Conservation (phyloP, 1,140 invertebrate genomes). For the Episyrphus balteatus region DNA sequence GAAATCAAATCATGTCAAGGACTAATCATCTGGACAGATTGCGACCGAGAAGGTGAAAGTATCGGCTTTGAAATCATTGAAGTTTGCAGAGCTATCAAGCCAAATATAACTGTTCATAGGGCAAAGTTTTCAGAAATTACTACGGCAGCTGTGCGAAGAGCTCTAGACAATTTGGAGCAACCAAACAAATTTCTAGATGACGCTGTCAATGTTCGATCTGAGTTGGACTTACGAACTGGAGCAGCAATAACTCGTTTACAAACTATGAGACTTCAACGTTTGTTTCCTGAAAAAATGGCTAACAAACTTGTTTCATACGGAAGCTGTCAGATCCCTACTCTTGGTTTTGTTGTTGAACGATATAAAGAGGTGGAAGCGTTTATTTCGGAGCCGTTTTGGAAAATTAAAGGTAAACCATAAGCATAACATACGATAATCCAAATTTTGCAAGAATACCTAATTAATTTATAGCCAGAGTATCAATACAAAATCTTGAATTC, state of each 20-base stretch:
- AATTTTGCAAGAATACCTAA: no score
- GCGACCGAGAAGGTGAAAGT: constrained; percentile 99
- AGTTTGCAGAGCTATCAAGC: constrained; percentile 75
- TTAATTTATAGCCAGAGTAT: no score
- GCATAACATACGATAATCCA: neutral
- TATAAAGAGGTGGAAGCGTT: constrained; percentile 84
- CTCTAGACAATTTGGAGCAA: constrained; percentile 63
- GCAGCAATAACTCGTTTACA: constrained; percentile 98
- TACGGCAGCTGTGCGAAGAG: constrained; percentile 59
- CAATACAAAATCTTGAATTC: no score
- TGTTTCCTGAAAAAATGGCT: constrained; percentile 65
- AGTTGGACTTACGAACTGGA: constrained; percentile 92
- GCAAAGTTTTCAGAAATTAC: constrained; percentile 99
- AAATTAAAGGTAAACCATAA: constrained; percentile 66
- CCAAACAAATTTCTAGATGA: constrained; percentile 80
- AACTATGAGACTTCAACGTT: constrained; percentile 77
- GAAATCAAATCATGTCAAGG: constrained; percentile 57
- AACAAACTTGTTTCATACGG: constrained; percentile 91
- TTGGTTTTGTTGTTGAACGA: constrained; percentile 94
- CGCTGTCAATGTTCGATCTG: constrained; percentile 90
- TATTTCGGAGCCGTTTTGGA: constrained; percentile 87
- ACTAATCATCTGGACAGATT: constrained; percentile 99
- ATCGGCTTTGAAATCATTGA: constrained; percentile 97
- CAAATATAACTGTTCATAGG: constrained; percentile 63
- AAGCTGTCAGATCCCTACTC: constrained; percentile 93